A percentile compares a stretch with the other conserved stretches of the same genome.
phyloP scores from a whole-genome alignment of 2,113 vertebrate species.

The Oreochromis spilurus region DNA sequence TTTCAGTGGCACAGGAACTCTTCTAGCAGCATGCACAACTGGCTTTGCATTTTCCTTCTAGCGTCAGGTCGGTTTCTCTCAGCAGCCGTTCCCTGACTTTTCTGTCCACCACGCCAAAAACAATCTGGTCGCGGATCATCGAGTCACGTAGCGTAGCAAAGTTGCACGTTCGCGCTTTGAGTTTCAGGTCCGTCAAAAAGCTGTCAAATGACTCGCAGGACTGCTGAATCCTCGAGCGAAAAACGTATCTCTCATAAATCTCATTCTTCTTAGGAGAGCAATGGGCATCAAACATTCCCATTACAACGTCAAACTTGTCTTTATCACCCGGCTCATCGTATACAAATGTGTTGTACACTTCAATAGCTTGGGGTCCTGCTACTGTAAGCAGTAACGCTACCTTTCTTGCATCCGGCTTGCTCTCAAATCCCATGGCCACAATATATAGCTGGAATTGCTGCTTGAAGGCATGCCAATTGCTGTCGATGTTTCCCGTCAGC shows the following conservation, averaged over 20 bases:
- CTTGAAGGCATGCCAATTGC: neutral
- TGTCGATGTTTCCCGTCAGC: neutral
- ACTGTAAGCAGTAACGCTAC: neutral
- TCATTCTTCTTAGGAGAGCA: neutral
- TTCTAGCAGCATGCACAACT: too few relatives aligned
- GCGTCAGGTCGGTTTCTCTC: too few relatives aligned
- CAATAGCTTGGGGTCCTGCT: neutral
- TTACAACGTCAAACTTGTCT: fast-evolving
- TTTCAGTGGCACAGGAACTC: neutral
- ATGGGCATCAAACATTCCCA: neutral
- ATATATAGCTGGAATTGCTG: neutral
- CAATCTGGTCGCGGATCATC: neutral
- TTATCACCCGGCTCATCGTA: neutral
- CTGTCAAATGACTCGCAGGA: neutral
- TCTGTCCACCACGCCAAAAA: neutral
- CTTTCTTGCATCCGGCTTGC: neutral
- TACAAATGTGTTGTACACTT: neutral
- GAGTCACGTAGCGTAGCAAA: neutral
- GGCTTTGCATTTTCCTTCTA: too few relatives aligned
- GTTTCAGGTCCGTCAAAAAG: neutral
- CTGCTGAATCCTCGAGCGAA: neutral
- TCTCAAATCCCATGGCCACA: neutral
- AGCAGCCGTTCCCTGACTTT: too few relatives aligned
- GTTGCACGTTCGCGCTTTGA: too few relatives aligned
- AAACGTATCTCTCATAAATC: neutral